Conservation (phyloP, 35 echinoderm and acorn worm species). For the Lytechinus variegatus region DNA sequence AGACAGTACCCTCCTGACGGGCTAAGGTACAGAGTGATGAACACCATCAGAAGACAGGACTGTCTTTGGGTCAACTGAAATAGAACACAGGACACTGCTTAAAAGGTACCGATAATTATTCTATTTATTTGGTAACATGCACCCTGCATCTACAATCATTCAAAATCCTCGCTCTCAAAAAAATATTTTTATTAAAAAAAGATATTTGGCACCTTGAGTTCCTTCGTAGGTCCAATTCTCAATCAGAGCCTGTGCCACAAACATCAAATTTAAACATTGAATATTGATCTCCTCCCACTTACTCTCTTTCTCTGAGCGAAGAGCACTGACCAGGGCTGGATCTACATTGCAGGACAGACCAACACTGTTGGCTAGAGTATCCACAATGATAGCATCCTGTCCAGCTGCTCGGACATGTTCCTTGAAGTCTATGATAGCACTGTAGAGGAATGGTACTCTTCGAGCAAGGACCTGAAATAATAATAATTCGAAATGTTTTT, state of each 20-base stretch:
- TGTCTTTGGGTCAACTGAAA: slow-evolving; percentile 76
- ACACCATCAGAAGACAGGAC: slow-evolving; percentile 97
- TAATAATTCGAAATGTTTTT: too few species aligned
- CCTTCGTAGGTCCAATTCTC: too few species aligned
- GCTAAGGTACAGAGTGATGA: slow-evolving; percentile 74
- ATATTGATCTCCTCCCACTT: slow-evolving; percentile 38
- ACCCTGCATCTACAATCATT: too few species aligned
- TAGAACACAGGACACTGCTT: background rate
- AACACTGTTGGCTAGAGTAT: slow-evolving; percentile 74
- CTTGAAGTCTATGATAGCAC: slow-evolving; percentile 87
- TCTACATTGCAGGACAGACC: slow-evolving; percentile 92
- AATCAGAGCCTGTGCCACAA: background rate
- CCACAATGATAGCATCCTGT: slow-evolving; percentile 74
- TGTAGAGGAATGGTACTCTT: slow-evolving; percentile 77
- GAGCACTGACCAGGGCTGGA: slow-evolving; percentile 82
- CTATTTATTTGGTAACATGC: too few species aligned
- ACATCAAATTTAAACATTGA: background rate
- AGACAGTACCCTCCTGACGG: slow-evolving; percentile 79
- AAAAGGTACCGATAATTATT: too few species aligned
- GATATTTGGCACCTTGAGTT: too few species aligned
- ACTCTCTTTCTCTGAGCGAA: slow-evolving; percentile 85
- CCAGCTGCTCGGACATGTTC: slow-evolving; percentile 86
- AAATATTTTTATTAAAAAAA: too few species aligned
- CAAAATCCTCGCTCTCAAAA: too few species aligned
- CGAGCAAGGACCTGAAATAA: slow-evolving; percentile 67